These are phyloP conservation scores for Palythoa grandiflora DNA, from an alignment of 92 coral and sea anemone genomes.

Conservation along the genomic window DNA sequence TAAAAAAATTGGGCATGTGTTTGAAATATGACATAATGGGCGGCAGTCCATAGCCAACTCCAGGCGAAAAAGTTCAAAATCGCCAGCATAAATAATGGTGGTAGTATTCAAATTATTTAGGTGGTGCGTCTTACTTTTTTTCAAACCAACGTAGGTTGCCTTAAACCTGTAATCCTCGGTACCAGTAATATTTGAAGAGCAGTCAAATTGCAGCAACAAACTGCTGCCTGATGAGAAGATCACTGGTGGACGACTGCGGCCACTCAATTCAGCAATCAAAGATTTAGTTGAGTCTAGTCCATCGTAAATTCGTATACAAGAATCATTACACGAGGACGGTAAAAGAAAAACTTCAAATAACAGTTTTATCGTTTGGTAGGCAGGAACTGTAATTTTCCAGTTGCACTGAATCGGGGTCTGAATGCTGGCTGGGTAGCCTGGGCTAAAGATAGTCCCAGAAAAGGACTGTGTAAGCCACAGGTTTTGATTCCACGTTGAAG, in stretches of 20 bases:
- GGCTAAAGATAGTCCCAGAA: slow-evolving; percentile 26
- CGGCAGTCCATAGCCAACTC: background rate
- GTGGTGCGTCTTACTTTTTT: slow-evolving; percentile 26
- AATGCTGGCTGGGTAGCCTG: slow-evolving; percentile 17
- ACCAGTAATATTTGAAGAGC: background rate
- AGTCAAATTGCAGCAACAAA: slow-evolving; percentile 22
- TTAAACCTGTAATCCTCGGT: slow-evolving; percentile 16
- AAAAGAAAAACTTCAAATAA: background rate
- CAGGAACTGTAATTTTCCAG: slow-evolving; percentile 31
- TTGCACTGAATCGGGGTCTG: slow-evolving; percentile 18
- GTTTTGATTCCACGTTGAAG: slow-evolving; percentile 35
- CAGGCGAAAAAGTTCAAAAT: background rate
- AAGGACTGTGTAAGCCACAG: background rate
- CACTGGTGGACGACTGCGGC: background rate
- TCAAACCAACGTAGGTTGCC: slow-evolving; percentile 6
- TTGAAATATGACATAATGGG: too few relatives aligned
- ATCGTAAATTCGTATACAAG: slow-evolving; percentile 23
- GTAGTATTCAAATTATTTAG: background rate
- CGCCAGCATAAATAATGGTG: background rate
- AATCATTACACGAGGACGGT: slow-evolving; percentile 1
- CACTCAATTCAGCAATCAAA: slow-evolving; percentile 14
- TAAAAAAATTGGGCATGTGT: too few relatives aligned
- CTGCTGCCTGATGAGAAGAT: slow-evolving; percentile 31
- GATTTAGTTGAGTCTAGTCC: slow-evolving; percentile 9
- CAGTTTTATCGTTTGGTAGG: slow-evolving; percentile 8